Base-by-base conservation (phyloP, 2,888 invertebrate genomes). In the Agrochola litura region DNA sequence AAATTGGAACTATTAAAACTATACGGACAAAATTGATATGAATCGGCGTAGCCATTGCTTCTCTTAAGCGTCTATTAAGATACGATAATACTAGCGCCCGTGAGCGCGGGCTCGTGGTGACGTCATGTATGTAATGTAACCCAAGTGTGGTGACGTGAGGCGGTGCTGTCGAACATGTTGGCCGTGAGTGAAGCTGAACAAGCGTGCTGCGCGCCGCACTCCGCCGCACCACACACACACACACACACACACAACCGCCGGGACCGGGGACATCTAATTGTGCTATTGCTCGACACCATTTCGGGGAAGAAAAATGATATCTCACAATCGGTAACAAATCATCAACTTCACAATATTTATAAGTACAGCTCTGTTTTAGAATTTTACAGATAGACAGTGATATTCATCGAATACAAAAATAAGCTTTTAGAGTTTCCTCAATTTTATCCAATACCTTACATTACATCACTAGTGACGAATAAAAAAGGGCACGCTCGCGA, bases 1-100 rank as follows among this genome's bases (percentile, higher is more conserved):
- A 94, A 95, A 95, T 95, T 95, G 96, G 96, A 95, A 95, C 94
- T 95, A 96, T 95, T 94, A 96, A 95, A 95, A 95, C 95, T 96
- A 96, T 95, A 95, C 94, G 96, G 96, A 96, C 96, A 96, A 95
- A 95, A 95, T 96, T 96, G 96, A 96, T 96, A 96, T 96, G 96
- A 96, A 96, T 95, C 94, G 95, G 95, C 95, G 95, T 93, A 95
- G 95, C 94, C 95, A 94, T 95, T 94, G 95, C 95, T 96, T 93
- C 88, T 92, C 91, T 90, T 94, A 96, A 96, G 96, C 96, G 92
- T 94, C 94, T 94, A 95, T 94, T 93, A 94, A 94, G 93, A 95
- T 95, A 95, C 93, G 92, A 94, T 94, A 93, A 95, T 88, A 94
- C 95, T 95, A 95, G 93, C 92, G 93, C 92, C 93, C 93, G 90